Evolutionary conservation across 2,888 invertebrate species (phyloP).

Genomic region (Leucoptera coffeella): DNA sequence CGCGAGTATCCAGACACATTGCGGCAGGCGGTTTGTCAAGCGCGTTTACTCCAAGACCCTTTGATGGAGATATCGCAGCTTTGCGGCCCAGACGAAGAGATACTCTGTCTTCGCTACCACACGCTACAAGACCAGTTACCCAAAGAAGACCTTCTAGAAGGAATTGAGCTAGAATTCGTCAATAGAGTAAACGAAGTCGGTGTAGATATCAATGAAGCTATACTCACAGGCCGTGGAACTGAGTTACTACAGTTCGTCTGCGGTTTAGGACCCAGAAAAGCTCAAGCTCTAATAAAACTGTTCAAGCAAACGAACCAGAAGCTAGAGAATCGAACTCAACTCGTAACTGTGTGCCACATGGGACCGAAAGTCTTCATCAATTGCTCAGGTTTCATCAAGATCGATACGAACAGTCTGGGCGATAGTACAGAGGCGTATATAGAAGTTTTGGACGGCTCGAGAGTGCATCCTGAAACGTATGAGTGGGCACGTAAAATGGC

Average conservation of each 20-base stretch:
- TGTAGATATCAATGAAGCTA: slow-evolving; percentile 91
- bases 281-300: slow-evolving; percentile 76
- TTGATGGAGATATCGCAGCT: slow-evolving; percentile 93
- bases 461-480: slow-evolving; percentile 98
- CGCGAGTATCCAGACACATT: slow-evolving; percentile 88
- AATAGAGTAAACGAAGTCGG: slow-evolving; percentile 97
- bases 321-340: slow-evolving; percentile 88
- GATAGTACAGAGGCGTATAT: slow-evolving; percentile 94
- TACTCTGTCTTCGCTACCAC: slow-evolving; percentile 89
- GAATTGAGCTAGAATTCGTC: slow-evolving; percentile 83
- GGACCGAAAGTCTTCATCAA: slow-evolving; percentile 98
- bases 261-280: slow-evolving; percentile 94
- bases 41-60: slow-evolving; percentile 90
- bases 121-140: slow-evolving; percentile 73
- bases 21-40: slow-evolving; percentile 89
- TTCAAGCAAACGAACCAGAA: slow-evolving; percentile 88
- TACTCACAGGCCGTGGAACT: slow-evolving; percentile 81
- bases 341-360: slow-evolving; percentile 94
- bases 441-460: slow-evolving; percentile 92
- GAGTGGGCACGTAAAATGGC: slow-evolving; percentile 99
- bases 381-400: slow-evolving; percentile 98
- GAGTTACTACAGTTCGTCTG: slow-evolving; percentile 94
- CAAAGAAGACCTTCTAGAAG: slow-evolving; percentile 82
- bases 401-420: slow-evolving; percentile 92
- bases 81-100: slow-evolving; percentile 94